phyloP scores from a whole-genome alignment of 2,888 invertebrate species.

The Cheilosia scutellata region DNA sequence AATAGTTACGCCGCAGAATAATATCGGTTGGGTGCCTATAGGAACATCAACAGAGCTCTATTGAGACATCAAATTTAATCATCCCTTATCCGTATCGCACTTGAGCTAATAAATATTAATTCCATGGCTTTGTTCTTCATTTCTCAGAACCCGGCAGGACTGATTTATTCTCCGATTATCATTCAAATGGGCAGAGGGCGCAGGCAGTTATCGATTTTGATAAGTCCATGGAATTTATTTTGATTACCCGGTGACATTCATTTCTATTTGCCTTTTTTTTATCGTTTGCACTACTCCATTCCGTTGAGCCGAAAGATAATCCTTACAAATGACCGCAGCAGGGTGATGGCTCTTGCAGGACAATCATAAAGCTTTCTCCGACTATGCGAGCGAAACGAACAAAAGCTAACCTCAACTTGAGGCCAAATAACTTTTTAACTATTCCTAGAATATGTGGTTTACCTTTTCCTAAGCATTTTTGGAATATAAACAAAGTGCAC shows the following conservation, averaged over 20 bases:
- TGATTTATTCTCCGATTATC: slow-evolving; percentile 70
- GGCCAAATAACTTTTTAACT: slow-evolving; percentile 70
- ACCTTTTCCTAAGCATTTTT: slow-evolving; percentile 56
- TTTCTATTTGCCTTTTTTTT: slow-evolving; percentile 82
- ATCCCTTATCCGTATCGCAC: slow-evolving; percentile 26
- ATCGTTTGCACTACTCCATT: slow-evolving; percentile 65
- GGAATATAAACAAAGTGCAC: slow-evolving; percentile 60
- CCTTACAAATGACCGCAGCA: slow-evolving; percentile 77
- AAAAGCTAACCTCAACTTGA: slow-evolving; percentile 57
- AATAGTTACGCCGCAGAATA: slow-evolving; percentile 4
- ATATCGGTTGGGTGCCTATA: not conserved
- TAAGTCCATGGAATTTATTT: slow-evolving; percentile 81
- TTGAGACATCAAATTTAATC: slow-evolving; percentile 65
- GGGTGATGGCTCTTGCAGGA: slow-evolving; percentile 48
- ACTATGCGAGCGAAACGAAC: slow-evolving; percentile 43
- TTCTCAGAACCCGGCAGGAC: slow-evolving; percentile 24
- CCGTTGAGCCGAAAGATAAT: slow-evolving; percentile 69
- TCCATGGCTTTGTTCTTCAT: slow-evolving; percentile 62
- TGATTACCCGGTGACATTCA: slow-evolving; percentile 83
- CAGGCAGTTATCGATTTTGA: slow-evolving; percentile 64
- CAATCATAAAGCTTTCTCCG: slow-evolving; percentile 48
- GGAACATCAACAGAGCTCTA: not conserved
- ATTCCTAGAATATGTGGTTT: slow-evolving; percentile 68
- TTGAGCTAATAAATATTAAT: slow-evolving; percentile 69
- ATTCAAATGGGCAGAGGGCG: slow-evolving; percentile 9